phyloP scores from a whole-genome alignment of 2,888 invertebrate species.

The Loripinus fragilis region DNA sequence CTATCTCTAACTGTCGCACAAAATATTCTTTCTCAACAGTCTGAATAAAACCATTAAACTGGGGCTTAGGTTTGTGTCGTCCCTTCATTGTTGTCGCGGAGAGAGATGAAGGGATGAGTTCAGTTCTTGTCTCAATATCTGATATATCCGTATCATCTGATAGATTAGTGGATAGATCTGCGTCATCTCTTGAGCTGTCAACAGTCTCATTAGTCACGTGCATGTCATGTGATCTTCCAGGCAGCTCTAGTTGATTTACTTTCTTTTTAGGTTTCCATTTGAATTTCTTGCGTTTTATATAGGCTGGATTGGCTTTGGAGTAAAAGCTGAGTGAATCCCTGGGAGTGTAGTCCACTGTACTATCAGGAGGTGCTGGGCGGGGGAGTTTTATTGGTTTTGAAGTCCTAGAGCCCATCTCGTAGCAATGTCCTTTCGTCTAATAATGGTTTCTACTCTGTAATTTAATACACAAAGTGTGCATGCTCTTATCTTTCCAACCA shows the following conservation, averaged over 20 bases:
- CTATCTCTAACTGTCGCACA: constrained; percentile 11
- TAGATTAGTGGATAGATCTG: not conserved
- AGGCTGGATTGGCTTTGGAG: not conserved
- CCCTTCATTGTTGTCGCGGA: not conserved
- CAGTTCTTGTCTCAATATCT: not conserved
- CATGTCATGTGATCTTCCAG: too few species aligned
- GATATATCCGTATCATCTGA: constrained; percentile 1
- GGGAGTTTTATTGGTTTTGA: not conserved
- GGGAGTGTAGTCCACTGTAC: not conserved
- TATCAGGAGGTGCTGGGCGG: not conserved
- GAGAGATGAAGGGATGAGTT: not conserved
- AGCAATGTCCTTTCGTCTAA: not conserved
- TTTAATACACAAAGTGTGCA: too few species aligned
- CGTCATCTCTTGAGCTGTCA: not conserved
- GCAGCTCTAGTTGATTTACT: not conserved
- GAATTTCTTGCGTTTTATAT: not conserved
- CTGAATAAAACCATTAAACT: constrained; percentile 28
- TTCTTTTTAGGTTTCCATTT: constrained; percentile 9
- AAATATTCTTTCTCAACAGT: constrained; percentile 25
- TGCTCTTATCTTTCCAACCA: too few species aligned
- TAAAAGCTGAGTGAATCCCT: not conserved
- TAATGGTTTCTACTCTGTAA: not conserved
- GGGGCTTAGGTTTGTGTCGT: not conserved
- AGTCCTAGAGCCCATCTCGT: not conserved
- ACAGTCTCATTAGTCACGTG: not conserved